Evolutionary conservation across 2,888 invertebrate species (phyloP).

Genomic region (Diogma glabrata): DNA sequence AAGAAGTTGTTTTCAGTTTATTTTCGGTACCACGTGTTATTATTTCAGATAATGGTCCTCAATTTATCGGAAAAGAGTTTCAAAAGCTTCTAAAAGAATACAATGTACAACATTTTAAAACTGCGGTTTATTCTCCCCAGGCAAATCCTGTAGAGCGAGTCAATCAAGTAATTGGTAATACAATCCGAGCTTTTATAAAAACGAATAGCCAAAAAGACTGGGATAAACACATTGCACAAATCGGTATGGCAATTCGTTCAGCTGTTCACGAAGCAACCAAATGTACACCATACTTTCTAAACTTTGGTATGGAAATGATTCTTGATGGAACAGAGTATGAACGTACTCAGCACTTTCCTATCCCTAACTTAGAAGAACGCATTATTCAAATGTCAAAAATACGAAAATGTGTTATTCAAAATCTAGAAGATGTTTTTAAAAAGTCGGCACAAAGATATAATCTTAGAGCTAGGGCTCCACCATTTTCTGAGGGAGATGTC

Average conservation of each 20-base stretch:
- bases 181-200: not conserved
- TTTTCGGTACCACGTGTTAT: too few relatives aligned
- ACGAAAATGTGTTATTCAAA: too few relatives aligned
- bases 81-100: not conserved
- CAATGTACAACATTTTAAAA: not conserved
- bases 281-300: not conserved
- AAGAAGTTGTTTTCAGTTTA: too few relatives aligned
- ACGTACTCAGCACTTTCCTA: not conserved
- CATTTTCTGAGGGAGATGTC: not conserved
- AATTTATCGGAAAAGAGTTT: too few relatives aligned
- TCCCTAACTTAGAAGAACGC: not conserved
- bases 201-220: not conserved
- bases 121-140: not conserved
- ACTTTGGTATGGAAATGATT: not conserved
- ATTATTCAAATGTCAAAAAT: too few relatives aligned
- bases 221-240: not conserved
- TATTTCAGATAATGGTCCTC: too few relatives aligned
- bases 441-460: not conserved
- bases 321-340: not conserved
- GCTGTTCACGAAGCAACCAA: not conserved
- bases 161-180: not conserved
- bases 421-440: not conserved
- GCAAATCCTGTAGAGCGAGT: not conserved
- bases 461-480: not conserved
- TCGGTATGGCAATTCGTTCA: not conserved